Conservation (phyloP, 2,888 invertebrate genomes). For the Octodonta nipae region DNA sequence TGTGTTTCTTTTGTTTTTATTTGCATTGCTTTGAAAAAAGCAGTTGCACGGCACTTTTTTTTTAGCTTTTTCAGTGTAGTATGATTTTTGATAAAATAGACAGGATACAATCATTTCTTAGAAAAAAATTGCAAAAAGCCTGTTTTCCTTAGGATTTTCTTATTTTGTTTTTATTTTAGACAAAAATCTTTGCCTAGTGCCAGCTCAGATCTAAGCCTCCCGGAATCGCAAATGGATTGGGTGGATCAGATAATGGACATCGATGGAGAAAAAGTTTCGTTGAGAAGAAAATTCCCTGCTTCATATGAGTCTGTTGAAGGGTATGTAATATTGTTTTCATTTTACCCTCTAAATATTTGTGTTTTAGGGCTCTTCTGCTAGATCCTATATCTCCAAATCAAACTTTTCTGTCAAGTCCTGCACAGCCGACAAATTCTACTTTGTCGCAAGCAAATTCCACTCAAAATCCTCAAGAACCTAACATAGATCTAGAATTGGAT, state of each 20-base stretch:
- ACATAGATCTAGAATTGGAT: conserved; percentile 89
- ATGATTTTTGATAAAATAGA: too few relatives aligned
- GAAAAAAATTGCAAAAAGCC: too few relatives aligned
- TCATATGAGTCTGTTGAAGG: conserved; percentile 30
- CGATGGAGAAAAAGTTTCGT: conserved; percentile 50
- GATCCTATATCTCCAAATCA: conserved; percentile 19
- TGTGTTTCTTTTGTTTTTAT: too few relatives aligned
- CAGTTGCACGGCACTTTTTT: too few relatives aligned
- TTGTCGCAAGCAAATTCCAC: conserved; percentile 16
- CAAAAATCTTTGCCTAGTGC: conserved; percentile 71
- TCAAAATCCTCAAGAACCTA: conserved; percentile 73
- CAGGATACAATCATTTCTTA: too few relatives aligned
- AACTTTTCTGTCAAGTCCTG: conserved; percentile 16
- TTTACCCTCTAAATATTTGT: too few relatives aligned
- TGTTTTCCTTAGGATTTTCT: too few relatives aligned
- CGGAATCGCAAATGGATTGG: conserved; percentile 45
- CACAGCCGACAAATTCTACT: conserved; percentile 14
- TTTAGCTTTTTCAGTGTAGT: too few relatives aligned
- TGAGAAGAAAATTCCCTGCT: conserved; percentile 42
- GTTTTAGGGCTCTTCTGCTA: conserved; percentile 16
- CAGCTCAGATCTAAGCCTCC: conserved; percentile 51
- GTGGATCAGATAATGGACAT: conserved; percentile 49
- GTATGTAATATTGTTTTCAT: conserved; percentile 11
- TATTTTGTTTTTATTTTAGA: too few relatives aligned
- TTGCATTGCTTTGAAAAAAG: too few relatives aligned